Base-by-base conservation (phyloP, 30 jellyfish, hydroid and myxozoan species). In the Turritopsis dohrnii region DNA sequence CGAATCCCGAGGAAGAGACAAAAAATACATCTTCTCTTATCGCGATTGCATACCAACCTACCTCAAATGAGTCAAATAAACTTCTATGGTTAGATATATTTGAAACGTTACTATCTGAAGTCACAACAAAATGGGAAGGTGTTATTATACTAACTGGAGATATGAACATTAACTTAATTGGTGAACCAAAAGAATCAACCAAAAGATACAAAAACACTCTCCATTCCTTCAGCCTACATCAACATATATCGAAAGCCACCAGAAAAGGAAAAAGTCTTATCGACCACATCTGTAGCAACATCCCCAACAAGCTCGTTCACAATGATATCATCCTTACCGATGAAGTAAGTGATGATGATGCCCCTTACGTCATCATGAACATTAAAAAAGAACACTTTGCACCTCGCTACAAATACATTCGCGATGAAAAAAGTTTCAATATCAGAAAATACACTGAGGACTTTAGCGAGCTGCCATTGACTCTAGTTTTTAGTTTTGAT, bases 191-290 rank as follows among this genome's bases (percentile, higher is more conserved):
- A 19, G 24, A 84, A 1, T 71, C 88, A 27, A 65, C 41, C 25
- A 87, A 81, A 75, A 52, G 66, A 65, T 87, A 87, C 72, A 23
- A 52, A 21, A 90, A 72, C 21, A 87, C 52, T 79, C 87, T 87
- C n/a, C 22, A 18, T 83, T 83, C 91, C 52, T 75, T 72, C 25
- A 82, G 74, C 82, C 91, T 81, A 13, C 86, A 73, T 71, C 92
- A 88, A 76, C 92, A 74, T 72, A 85, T 88, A 5, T 30, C 52
- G 52, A 75, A 88, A n/a, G n/a, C n/a, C n/a, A 41, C 60, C 13
- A 13, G 13, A 41, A 3, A 41, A 41, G 60, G 60, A 13, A 13
- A 41, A 41, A 5, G 60, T 5, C 60, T 41, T 41, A 41, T 41
- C 60, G 60, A 41, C 13, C 60, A 41, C 5, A 41, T 41, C 5